phyloP scores from a whole-genome alignment of 2,113 vertebrate genomes.

The Chloropsis cyanopogon region DNA sequence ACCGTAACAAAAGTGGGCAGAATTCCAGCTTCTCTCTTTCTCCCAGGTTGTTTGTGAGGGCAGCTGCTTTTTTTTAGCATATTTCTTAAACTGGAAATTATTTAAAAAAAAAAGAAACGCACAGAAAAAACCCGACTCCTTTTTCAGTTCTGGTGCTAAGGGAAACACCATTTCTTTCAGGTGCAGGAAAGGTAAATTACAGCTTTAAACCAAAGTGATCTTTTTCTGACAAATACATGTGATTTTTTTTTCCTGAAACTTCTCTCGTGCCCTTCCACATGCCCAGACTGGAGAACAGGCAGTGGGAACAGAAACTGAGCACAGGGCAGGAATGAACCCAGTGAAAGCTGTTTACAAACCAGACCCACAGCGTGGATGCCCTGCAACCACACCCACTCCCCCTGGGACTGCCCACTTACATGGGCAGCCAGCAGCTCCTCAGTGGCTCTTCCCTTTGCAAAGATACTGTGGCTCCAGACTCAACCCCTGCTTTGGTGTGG shows the following conservation, averaged over 20 bases:
- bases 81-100: background rate
- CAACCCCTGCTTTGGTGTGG: background rate
- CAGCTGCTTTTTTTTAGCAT: background rate
- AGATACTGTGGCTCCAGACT: background rate
- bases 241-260: background rate
- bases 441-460: background rate
- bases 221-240: background rate
- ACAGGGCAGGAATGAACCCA: background rate
- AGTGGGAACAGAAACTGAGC: background rate
- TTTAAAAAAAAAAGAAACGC: background rate
- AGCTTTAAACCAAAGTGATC: background rate
- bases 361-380: fast-evolving
- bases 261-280: background rate
- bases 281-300: background rate
- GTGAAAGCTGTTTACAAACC: background rate
- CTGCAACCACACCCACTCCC: fast-evolving
- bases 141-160: background rate
- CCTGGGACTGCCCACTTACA: fast-evolving
- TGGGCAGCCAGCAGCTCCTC: background rate
- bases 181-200: background rate
- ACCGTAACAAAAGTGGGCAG: fast-evolving
- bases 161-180: background rate
- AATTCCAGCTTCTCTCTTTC: background rate
- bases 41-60: background rate
- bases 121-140: background rate